phyloP scores from a whole-genome alignment of 2,888 invertebrate species.

The Reticulitermes lucifugus region DNA sequence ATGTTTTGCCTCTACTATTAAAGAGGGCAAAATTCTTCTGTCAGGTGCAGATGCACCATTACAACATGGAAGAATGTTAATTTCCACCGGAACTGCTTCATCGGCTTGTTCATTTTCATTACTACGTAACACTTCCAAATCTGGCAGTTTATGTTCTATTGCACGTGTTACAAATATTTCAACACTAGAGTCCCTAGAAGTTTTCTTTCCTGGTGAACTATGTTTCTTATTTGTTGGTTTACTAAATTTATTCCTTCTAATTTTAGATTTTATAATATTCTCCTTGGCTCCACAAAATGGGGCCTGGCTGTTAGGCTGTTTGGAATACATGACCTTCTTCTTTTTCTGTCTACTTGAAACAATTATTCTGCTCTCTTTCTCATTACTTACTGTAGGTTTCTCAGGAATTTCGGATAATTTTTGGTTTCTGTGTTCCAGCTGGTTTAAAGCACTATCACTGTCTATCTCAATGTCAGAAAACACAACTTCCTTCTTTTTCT shows the following conservation, averaged over 20 bases:
- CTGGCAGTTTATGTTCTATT: too few relatives aligned
- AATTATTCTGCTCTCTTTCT: not conserved
- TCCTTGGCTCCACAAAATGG: too few relatives aligned
- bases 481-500: too few relatives aligned
- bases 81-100: not conserved
- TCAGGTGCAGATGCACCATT: not conserved
- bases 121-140: not conserved
- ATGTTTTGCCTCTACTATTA: not conserved
- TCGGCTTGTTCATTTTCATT: not conserved
- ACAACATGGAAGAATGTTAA: not conserved
- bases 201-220: too few relatives aligned
- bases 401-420: not conserved
- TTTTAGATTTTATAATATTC: too few relatives aligned
- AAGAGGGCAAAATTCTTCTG: not conserved
- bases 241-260: too few relatives aligned
- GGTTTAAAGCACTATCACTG: not conserved
- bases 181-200: too few relatives aligned
- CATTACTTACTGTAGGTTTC: conserved; percentile 3
- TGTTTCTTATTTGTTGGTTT: too few relatives aligned
- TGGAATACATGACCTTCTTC: too few relatives aligned
- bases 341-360: not conserved
- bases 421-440: not conserved
- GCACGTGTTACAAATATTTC: too few relatives aligned
- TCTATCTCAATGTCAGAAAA: not conserved
- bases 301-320: too few relatives aligned